phyloP scores from a whole-genome alignment of 1,140 invertebrate genomes.

The Octopus sinensis region DNA sequence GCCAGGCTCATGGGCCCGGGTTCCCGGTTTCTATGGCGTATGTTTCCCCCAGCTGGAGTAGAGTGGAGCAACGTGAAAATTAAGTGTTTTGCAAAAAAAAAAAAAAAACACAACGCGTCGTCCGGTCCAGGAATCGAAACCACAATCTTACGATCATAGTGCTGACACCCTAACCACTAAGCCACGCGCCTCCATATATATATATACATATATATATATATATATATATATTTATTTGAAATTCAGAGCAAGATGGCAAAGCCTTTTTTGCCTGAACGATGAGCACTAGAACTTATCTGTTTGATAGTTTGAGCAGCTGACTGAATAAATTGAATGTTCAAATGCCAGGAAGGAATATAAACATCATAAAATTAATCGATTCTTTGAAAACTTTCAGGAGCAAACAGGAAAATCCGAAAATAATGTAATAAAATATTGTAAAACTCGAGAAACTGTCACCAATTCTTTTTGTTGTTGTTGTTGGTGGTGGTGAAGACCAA shows the following conservation, averaged over 20 bases:
- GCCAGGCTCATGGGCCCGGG: too few species aligned
- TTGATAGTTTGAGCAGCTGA: not conserved
- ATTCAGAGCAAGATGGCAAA: not conserved
- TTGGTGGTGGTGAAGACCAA: not conserved
- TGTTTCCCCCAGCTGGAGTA: too few species aligned
- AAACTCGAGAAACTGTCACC: not conserved
- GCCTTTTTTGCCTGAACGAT: not conserved
- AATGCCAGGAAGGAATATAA: not conserved
- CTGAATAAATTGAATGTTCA: conserved; percentile 1
- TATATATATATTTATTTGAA: not conserved
- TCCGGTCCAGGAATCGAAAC: too few species aligned
- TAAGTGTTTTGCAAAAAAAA: too few species aligned
- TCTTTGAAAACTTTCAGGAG: not conserved
- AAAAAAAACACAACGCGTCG: too few species aligned
- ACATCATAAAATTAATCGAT: not conserved
- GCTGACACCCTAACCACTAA: too few species aligned
- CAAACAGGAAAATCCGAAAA: not conserved
- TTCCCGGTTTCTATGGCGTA: too few species aligned
- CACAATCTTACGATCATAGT: too few species aligned
- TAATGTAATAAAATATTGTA: not conserved
- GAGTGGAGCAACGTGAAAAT: too few species aligned
- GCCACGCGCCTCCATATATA: too few species aligned
- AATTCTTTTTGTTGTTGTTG: not conserved
- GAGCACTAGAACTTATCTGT: not conserved
- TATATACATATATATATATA: not conserved